These are phyloP conservation scores for Shinisaurus crocodilurus DNA, from an alignment of 2,113 vertebrate genomes.

Conservation along the genomic window DNA sequence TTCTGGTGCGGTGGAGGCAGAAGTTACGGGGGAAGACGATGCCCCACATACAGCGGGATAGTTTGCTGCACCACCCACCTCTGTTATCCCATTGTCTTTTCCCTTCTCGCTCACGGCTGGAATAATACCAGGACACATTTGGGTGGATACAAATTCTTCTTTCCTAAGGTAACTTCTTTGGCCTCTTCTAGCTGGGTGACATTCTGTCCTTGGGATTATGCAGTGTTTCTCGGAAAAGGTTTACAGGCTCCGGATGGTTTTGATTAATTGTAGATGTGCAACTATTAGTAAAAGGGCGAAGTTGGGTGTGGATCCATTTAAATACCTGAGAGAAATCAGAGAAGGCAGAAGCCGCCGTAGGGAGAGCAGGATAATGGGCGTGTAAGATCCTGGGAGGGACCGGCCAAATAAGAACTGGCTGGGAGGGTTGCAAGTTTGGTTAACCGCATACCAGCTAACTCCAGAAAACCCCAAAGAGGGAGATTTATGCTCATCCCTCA, in stretches of 20 bases:
- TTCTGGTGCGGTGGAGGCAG: too few relatives aligned
- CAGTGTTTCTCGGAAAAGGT: neutral
- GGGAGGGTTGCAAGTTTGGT: neutral
- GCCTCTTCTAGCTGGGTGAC: neutral
- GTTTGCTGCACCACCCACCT: neutral
- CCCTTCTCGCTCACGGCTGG: too few relatives aligned
- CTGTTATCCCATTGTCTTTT: neutral
- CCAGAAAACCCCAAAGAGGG: neutral
- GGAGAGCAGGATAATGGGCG: neutral
- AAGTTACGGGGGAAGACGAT: too few relatives aligned
- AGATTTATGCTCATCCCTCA: neutral
- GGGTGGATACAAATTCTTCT: neutral
- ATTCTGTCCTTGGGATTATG: neutral
- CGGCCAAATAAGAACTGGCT: neutral
- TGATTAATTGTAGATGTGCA: conserved; percentile 17
- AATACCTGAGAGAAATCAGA: conserved; percentile 23
- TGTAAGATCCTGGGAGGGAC: conserved; percentile 3
- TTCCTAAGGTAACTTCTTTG: neutral
- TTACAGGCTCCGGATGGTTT: conserved; percentile 17
- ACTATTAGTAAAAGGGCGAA: conserved; percentile 21
- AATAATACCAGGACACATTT: neutral
- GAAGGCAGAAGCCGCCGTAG: conserved; percentile 24
- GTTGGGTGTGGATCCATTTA: neutral
- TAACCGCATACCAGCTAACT: neutral
- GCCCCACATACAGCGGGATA: too few relatives aligned